Evolutionary conservation across 2,888 invertebrate species (phyloP), one percentile per base, ranked within the genome.

Genomic region (Opisthograptis luteolata): DNA sequence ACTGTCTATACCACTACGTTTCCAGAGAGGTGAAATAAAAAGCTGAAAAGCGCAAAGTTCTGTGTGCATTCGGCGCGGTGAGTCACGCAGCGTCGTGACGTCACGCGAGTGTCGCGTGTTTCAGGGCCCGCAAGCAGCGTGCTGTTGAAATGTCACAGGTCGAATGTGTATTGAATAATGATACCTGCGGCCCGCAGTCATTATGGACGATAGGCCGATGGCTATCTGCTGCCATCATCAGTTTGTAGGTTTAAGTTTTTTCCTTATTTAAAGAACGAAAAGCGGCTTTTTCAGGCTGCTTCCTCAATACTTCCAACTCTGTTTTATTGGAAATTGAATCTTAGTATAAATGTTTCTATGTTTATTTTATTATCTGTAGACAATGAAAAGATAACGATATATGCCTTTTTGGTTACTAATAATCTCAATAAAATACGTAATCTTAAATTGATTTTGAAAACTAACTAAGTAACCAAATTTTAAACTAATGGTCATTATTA

Each of bases 91-190:
- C 51, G 68, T 71, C 63, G 71, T 63, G 64, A 58, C 66, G 66
- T 54, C 82, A 82, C 80, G 81, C 82, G 75, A 82, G 13, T 10
- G 24, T 42, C 37, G 50, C 50, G 44, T 50, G 50, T 32, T 37
- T 10, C 34, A 43, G 43, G 45, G 37, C 54, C 27, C 40, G 14
- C 19, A 12, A 17, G 5, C 28, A 20, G 13, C 40, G 25, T 22
- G 58, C 48, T 50, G 68, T 64, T 63, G 40, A 51, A 45, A 51
- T 51, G 50, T 51, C 50, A 41, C 44, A 45, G 50, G 44, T 44
- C 50, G 44, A 39, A 45, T 51, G 44, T 49, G 49, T 44, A 51
- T 51, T 45, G 50, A 51, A 45, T 51, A 51, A 51, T 51, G 50
- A 50, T 44, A 44, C 50, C 35, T 39, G 10, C 37, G 27, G 22